A percentile compares a stretch with the other conserved stretches of the same genome.
Conservation (phyloP, 2,113 vertebrate genomes). For the Sylvilagus bachmani region DNA sequence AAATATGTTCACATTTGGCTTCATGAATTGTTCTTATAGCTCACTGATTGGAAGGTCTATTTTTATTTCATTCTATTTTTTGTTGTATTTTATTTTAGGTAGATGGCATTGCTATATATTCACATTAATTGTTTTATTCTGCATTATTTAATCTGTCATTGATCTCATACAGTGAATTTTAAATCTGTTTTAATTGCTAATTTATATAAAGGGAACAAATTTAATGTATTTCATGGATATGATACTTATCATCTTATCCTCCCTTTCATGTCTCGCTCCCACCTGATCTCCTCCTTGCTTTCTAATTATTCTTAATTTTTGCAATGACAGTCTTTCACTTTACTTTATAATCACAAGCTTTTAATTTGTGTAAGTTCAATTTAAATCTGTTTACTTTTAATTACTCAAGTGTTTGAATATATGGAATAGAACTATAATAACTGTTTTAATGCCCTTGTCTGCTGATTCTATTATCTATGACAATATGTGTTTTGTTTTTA, state of each 20-base stretch:
- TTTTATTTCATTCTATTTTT: slow-evolving; percentile 19
- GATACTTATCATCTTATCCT: no score
- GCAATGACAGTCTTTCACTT: no score
- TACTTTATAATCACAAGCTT: not conserved
- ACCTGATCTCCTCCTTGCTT: no score
- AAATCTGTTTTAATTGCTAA: not conserved
- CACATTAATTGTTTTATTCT: not conserved
- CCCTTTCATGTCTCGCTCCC: no score
- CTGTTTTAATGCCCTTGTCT: not conserved
- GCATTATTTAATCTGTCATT: not conserved
- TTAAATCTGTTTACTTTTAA: not conserved
- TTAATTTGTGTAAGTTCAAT: slow-evolving; percentile 21
- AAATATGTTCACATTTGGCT: not conserved
- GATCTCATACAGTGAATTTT: not conserved
- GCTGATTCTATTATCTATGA: not conserved
- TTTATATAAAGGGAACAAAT: no score
- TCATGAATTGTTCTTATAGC: not conserved
- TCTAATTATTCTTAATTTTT: no score
- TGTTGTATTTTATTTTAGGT: not conserved
- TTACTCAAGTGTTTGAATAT: slow-evolving; percentile 18
- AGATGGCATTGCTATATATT: not conserved
- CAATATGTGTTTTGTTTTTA: slow-evolving; percentile 7
- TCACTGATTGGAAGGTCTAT: not conserved
- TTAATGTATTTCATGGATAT: no score
- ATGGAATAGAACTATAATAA: not conserved